Evolutionary conservation across 2,113 vertebrate genomes (phyloP).

Genomic region (Lophius piscatorius): DNA sequence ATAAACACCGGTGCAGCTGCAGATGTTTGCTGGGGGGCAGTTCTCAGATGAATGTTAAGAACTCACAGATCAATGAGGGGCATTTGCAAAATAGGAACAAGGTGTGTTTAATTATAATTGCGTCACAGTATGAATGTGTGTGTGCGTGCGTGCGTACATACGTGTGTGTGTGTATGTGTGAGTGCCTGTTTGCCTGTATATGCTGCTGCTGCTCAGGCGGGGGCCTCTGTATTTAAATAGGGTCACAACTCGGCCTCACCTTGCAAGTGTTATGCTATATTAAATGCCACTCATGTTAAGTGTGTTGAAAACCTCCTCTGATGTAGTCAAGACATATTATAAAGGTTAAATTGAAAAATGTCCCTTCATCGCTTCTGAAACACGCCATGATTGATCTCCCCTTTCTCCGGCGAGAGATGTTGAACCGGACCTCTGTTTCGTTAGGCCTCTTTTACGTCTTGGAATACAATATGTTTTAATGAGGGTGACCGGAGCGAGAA

Average conservation of each 20-base stretch:
- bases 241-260: conserved; percentile 93
- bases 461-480: conserved; percentile 71
- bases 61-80: conserved; percentile 92
- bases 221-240: conserved; percentile 92
- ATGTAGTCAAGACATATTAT: conserved; percentile 85
- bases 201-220: conserved; percentile 54
- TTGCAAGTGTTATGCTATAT: conserved; percentile 92
- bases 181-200: conserved; percentile 47
- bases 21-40: conserved; percentile 92
- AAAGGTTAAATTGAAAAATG: conserved; percentile 95
- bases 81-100: conserved; percentile 97
- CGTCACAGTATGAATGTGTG: conserved; percentile 45
- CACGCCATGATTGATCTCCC: conserved; percentile 93
- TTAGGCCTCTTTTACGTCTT: conserved; percentile 53
- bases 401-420: conserved; percentile 84
- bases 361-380: conserved; percentile 82
- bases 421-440: conserved; percentile 63
- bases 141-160: too few relatives aligned
- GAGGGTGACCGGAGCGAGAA: conserved; percentile 67
- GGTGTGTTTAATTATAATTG: conserved; percentile 97
- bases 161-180: too few relatives aligned
- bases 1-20: conserved; percentile 81
- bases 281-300: conserved; percentile 99
- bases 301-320: conserved; percentile 83
- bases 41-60: conserved; percentile 87